A percentile compares a stretch with the other conserved stretches of the same genome.
These are phyloP conservation scores for Orthonychiurus folsomi DNA, from an alignment of 2,888 invertebrate species.

Conservation along the genomic window DNA sequence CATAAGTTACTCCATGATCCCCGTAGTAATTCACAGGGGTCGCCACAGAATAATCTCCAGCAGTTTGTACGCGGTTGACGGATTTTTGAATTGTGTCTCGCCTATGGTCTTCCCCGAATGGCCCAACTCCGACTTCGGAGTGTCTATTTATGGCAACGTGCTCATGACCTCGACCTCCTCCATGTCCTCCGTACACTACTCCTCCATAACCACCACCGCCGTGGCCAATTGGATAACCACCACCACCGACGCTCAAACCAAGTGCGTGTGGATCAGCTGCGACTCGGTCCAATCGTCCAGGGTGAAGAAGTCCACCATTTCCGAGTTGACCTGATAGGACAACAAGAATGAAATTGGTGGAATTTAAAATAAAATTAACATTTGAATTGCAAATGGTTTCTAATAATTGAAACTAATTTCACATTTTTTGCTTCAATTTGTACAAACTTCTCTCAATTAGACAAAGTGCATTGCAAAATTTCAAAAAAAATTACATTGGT, in stretches of 20 bases:
- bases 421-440: no score
- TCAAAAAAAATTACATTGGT: no score
- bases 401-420: no score
- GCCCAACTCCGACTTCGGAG: slow-evolving; percentile 9
- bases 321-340: slow-evolving; percentile 1
- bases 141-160: slow-evolving; percentile 7
- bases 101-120: not conserved
- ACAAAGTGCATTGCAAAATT: no score
- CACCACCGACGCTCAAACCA: no score
- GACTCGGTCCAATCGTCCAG: not conserved
- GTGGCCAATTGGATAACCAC: not conserved
- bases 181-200: slow-evolving; percentile 9
- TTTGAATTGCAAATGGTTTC: no score
- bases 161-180: not conserved
- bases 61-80: not conserved
- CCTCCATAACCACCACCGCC: slow-evolving; percentile 5
- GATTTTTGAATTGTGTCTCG: slow-evolving; percentile 9
- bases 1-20: not conserved
- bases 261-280: no score
- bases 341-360: no score
- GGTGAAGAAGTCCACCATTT: not conserved
- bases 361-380: no score
- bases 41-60: not conserved
- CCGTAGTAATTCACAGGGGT: slow-evolving; percentile 3
- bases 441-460: no score